These are phyloP conservation scores for Uropetala carovei DNA, from an alignment of 2,888 invertebrate genomes.

Conservation along the genomic window DNA sequence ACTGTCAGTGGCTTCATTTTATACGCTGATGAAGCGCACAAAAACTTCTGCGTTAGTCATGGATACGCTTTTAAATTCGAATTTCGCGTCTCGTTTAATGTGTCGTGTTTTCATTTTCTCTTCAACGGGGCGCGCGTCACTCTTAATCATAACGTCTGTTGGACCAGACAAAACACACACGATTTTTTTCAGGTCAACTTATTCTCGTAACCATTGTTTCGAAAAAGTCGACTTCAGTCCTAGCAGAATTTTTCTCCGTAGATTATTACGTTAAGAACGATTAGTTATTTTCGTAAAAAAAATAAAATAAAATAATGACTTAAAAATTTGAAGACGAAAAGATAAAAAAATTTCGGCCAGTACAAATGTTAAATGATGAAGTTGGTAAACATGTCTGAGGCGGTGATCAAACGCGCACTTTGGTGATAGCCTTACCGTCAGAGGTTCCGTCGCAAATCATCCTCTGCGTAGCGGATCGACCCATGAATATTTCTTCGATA, in stretches of 20 bases:
- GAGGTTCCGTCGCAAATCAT: too few species aligned
- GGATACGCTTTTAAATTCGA: background rate
- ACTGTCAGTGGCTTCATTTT: background rate
- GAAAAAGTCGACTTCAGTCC: background rate
- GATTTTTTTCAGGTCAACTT: too few species aligned
- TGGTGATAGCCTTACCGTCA: too few species aligned
- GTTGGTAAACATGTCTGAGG: too few species aligned
- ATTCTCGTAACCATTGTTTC: background rate
- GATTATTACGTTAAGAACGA: background rate
- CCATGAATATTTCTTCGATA: too few species aligned
- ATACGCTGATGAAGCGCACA: background rate
- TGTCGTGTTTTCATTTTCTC: constrained; percentile 2
- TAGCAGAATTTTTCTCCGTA: background rate
- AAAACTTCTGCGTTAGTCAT: background rate
- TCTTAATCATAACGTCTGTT: background rate
- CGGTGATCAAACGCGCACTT: too few species aligned
- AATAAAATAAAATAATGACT: too few species aligned
- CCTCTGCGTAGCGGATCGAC: too few species aligned
- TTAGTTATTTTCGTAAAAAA: background rate
- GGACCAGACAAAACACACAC: too few species aligned
- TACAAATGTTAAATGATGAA: too few species aligned
- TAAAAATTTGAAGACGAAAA: too few species aligned
- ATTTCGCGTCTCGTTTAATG: background rate
- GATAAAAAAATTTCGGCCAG: too few species aligned
- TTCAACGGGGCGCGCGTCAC: background rate